Percentiles rank a stretch among this genome's conserved stretches.
phyloP scores from a whole-genome alignment of 2,888 invertebrate species.

The Phortica okadai region DNA sequence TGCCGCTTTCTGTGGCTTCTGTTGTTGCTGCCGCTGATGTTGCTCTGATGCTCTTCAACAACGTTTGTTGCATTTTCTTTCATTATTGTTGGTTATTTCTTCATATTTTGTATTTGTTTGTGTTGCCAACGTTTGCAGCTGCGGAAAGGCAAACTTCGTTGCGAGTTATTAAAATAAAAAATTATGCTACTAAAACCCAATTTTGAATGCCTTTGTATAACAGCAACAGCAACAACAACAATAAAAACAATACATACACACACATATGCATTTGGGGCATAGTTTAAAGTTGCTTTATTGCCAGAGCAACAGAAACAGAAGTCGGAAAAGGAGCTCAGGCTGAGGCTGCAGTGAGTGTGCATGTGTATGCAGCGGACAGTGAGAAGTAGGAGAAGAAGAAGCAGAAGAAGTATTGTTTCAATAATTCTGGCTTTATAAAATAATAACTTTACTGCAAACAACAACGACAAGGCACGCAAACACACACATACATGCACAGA shows the following conservation, averaged over 20 bases:
- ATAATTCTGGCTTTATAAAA: constrained; percentile 73
- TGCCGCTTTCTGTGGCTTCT: constrained; percentile 38
- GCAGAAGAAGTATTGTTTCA: constrained; percentile 64
- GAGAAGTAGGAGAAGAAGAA: not conserved
- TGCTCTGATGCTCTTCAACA: constrained; percentile 33
- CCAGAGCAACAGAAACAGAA: constrained; percentile 2
- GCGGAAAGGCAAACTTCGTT: constrained; percentile 38
- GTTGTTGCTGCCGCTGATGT: constrained; percentile 41
- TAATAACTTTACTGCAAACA: constrained; percentile 67
- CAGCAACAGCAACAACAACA: not conserved
- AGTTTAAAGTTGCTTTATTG: not conserved
- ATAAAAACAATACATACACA: constrained; percentile 39
- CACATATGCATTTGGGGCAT: constrained; percentile 19
- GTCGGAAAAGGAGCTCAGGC: not conserved
- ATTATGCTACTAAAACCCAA: constrained; percentile 67
- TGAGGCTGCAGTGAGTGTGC: not conserved
- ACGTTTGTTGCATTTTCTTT: constrained; percentile 39
- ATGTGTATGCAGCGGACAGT: constrained; percentile 43
- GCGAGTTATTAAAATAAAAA: constrained; percentile 54
- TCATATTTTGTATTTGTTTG: constrained; percentile 52
- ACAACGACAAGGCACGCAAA: constrained; percentile 51
- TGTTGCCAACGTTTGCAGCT: constrained; percentile 51
- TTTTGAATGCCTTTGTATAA: constrained; percentile 52
- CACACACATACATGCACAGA: not conserved
- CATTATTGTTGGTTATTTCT: constrained; percentile 61